These are phyloP conservation scores for Echeneis naucrates DNA, from an alignment of 2,797 vertebrate species.

Conservation along the genomic window DNA sequence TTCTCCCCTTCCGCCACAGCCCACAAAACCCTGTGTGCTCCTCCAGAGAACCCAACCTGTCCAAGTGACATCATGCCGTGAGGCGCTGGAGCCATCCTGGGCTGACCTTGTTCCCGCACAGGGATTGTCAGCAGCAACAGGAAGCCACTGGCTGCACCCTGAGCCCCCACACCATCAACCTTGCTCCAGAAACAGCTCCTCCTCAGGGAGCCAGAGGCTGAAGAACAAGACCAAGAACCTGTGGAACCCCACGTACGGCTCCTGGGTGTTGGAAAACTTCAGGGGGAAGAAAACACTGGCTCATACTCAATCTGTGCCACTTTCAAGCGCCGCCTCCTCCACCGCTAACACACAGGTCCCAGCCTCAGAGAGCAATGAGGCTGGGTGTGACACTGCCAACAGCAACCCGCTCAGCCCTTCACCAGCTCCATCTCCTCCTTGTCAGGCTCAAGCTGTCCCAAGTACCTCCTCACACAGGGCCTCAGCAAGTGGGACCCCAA, in stretches of 20 bases:
- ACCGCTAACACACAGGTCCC: constrained; percentile 47
- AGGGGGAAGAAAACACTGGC: constrained; percentile 81
- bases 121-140: constrained; percentile 39
- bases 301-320: constrained; percentile 86
- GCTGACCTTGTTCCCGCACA: constrained; percentile 73
- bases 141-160: constrained; percentile 79
- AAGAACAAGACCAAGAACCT: constrained; percentile 95
- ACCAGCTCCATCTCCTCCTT: constrained; percentile 72
- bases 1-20: constrained; percentile 64
- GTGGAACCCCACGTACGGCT: constrained; percentile 95
- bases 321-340: constrained; percentile 66
- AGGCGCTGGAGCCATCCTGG: constrained; percentile 82
- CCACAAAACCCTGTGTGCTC: constrained; percentile 77
- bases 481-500: constrained; percentile 42
- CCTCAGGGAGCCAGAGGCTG: constrained; percentile 84
- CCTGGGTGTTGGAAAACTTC: constrained; percentile 91
- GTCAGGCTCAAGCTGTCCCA: constrained; percentile 72
- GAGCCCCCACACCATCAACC: constrained; percentile 72
- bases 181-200: constrained; percentile 81
- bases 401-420: constrained; percentile 76
- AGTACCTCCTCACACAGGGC: constrained; percentile 62
- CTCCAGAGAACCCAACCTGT: constrained; percentile 77
- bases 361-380: constrained; percentile 78
- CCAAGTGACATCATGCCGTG: constrained; percentile 79
- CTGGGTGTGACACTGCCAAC: constrained; percentile 75